Evolutionary conservation across 2,797 vertebrate species (phyloP), one percentile per base, ranked within the genome.

Genomic region (Argya squamiceps): DNA sequence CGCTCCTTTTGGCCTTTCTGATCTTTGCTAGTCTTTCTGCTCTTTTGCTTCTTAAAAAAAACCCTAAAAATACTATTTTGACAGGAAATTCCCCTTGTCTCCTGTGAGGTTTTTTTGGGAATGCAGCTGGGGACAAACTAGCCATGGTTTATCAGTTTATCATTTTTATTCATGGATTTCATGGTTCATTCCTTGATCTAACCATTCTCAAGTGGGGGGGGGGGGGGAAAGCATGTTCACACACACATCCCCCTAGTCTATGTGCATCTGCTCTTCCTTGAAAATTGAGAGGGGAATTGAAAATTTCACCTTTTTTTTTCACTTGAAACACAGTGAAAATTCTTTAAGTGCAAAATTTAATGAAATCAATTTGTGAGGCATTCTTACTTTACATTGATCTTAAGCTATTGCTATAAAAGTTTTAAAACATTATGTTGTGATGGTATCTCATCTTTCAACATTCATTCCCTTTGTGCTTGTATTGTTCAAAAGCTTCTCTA

Each of bases 161-260:
- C 0, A 3, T 12, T 65, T 59, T 30, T 41, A 10, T 67, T 71
- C 1, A 3, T 23, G 37, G 11, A 36, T 82, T 82, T 69, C 5
- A 3, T 29, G 27, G 26, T 34, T 88, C 22, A 44, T 75, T 62
- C 16, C 39, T 68, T 47, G n/a, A 34, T 50, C 6, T 69, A 5
- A 5, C 23, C 10, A 4, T 79, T 65, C 9, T 20, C 15, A 65
- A 80, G 6, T 26, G 14, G 37, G 37, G 37, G 11, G 37, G 37
- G 11, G 37, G 37, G 37, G 37, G 37, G 16, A 52, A 50, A 37
- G 70, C 9, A 26, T 8, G 4, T 49, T 92, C 53, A 3, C 20
- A 32, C 5, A 9, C 4, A 3, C 4, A 9, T 11, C 2, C 15
- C 9, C 4, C 5, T 17, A 2, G 23, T 64, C 23, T 30, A 0